These are phyloP conservation scores for Apamea anceps DNA, from an alignment of 2,888 invertebrate species.

Conservation along the genomic window DNA sequence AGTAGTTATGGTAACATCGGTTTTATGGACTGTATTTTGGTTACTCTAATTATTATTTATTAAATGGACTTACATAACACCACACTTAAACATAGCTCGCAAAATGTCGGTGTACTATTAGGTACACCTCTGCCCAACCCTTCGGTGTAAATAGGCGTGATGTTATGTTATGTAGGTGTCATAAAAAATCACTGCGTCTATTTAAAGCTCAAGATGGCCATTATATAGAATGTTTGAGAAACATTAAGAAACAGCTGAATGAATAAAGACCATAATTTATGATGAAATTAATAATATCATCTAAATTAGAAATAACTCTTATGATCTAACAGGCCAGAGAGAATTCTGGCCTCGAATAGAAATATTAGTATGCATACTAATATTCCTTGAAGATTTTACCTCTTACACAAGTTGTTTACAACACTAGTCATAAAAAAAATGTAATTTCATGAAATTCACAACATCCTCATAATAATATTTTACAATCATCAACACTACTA, in stretches of 20 bases:
- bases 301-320: conserved; percentile 43
- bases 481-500: conserved; percentile 36
- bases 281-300: conserved; percentile 22
- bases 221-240: conserved; percentile 51
- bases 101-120: neutral
- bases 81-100: neutral
- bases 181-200: conserved; percentile 55
- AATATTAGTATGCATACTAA: conserved; percentile 24
- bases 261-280: conserved; percentile 35
- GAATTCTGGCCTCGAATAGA: conserved; percentile 18
- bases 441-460: conserved; percentile 8
- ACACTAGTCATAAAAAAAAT: conserved; percentile 3
- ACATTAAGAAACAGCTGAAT: conserved; percentile 22
- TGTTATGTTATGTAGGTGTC: conserved; percentile 5
- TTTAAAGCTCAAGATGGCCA: conserved; percentile 87
- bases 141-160: neutral
- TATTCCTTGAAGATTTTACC: conserved; percentile 20
- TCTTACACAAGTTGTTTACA: conserved; percentile 18
- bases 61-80: neutral
- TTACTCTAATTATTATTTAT: conserved; percentile 19
- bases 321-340: conserved; percentile 20
- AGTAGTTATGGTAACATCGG: conserved; percentile 57
- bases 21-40: conserved; percentile 57
- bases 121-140: neutral
- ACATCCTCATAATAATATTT: conserved; percentile 24